These are phyloP conservation scores for Procavia capensis DNA, from an alignment of 2,113 vertebrate species.

Conservation along the genomic window DNA sequence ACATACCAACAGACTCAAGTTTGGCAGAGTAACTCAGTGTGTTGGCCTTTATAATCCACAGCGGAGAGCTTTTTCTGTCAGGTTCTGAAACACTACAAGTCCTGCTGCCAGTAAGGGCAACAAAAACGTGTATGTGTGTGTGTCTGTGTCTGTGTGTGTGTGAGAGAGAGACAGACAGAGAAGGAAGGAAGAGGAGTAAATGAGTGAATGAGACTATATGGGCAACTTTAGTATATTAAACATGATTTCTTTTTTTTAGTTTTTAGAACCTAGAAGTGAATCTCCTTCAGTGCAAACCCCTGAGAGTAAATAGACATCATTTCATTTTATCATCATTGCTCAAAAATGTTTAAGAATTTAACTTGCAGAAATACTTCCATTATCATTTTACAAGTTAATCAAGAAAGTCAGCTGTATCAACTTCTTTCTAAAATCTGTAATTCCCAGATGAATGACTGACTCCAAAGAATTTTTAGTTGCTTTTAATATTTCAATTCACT, in stretches of 20 bases:
- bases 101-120: background rate
- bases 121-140: background rate
- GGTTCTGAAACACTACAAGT: background rate
- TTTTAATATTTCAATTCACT: slow-evolving; percentile 19
- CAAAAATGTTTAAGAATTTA: background rate
- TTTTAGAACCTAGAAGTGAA: background rate
- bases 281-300: background rate
- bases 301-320: background rate
- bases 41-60: fast-evolving
- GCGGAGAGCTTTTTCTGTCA: background rate
- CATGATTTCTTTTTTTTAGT: background rate
- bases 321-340: background rate
- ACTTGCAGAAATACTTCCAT: background rate
- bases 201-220: background rate
- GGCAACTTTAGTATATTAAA: background rate
- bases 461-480: slow-evolving; percentile 30
- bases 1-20: background rate
- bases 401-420: background rate
- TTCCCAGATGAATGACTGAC: slow-evolving; percentile 7
- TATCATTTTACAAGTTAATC: slow-evolving; percentile 5
- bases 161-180: background rate
- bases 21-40: fast-evolving
- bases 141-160: background rate
- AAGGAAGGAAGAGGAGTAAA: fast-evolving
- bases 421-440: slow-evolving; percentile 53